These are phyloP conservation scores for Tridacna crocea DNA, from an alignment of 2,888 invertebrate genomes.

Conservation along the genomic window DNA sequence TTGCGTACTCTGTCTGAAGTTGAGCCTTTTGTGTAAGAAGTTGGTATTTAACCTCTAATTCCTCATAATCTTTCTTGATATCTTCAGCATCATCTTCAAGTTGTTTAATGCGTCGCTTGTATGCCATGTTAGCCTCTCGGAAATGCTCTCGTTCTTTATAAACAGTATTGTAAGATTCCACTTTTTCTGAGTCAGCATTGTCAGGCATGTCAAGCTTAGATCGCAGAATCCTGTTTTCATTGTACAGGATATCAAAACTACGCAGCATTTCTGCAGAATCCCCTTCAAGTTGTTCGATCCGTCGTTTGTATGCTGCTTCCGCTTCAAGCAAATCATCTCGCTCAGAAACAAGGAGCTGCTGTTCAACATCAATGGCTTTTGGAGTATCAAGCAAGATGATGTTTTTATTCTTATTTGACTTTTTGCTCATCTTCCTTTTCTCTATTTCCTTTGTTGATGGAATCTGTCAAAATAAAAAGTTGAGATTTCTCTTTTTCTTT, in stretches of 20 bases:
- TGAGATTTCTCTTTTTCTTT: too few species aligned
- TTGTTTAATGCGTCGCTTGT: slow-evolving; percentile 51
- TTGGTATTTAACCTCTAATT: slow-evolving; percentile 47
- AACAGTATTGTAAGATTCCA: slow-evolving; percentile 57
- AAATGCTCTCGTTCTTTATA: slow-evolving; percentile 57
- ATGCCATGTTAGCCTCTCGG: slow-evolving; percentile 55
- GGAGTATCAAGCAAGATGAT: slow-evolving; percentile 43
- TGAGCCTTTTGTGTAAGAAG: slow-evolving; percentile 57
- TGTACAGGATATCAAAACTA: slow-evolving; percentile 60
- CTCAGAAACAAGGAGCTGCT: slow-evolving; percentile 51
- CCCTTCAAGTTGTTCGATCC: slow-evolving; percentile 50
- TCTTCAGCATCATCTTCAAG: slow-evolving; percentile 54
- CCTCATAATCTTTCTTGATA: slow-evolving; percentile 42
- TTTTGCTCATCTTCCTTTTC: background rate
- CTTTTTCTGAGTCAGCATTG: slow-evolving; percentile 36
- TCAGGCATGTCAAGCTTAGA: slow-evolving; percentile 54
- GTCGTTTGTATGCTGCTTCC: slow-evolving; percentile 44
- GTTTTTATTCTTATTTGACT: slow-evolving; percentile 33
- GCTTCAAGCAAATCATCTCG: slow-evolving; percentile 57
- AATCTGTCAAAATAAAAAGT: too few species aligned
- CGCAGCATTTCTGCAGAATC: slow-evolving; percentile 52
- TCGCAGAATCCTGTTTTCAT: slow-evolving; percentile 55
- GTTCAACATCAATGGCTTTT: slow-evolving; percentile 50
- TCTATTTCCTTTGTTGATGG: background rate
- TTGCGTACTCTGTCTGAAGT: slow-evolving; percentile 54